Percentiles rank a stretch among this genome's conserved stretches.
Evolutionary conservation across 2,888 invertebrate genomes (phyloP).

Genomic region (Tipula confusa): DNA sequence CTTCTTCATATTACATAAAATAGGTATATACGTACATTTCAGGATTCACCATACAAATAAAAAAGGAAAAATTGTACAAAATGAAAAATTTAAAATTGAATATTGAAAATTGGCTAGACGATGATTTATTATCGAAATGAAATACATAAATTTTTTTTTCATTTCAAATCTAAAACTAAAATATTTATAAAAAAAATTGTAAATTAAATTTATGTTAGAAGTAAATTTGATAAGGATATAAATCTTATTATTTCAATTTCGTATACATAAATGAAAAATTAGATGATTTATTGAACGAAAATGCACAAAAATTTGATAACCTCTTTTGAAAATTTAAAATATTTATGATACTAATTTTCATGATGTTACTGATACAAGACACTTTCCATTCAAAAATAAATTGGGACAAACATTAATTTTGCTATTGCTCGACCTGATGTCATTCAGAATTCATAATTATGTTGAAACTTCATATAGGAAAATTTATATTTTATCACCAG

Average conservation of each 20-base stretch:
- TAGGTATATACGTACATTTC: neutral
- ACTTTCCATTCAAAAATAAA: no score
- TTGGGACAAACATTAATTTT: no score
- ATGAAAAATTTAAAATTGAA: conserved; percentile 21
- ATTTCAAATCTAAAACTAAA: neutral
- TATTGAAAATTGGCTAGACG: conserved; percentile 25
- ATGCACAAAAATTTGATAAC: neutral
- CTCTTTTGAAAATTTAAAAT: no score
- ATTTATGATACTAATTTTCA: no score
- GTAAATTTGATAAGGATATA: neutral
- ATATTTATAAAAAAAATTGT: neutral
- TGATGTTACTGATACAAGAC: no score
- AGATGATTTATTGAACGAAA: neutral
- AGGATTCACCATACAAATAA: neutral
- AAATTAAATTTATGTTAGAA: neutral
- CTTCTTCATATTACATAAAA: neutral
- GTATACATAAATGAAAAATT: neutral
- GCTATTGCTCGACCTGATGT: no score
- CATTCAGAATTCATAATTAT: no score
- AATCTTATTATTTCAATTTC: neutral
- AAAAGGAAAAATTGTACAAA: neutral
- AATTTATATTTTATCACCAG: no score
- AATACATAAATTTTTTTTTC: neutral
- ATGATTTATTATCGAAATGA: neutral
- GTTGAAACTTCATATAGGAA: no score